Base-by-base conservation (phyloP, 2,888 invertebrate species). In the Drosophila formosana region DNA sequence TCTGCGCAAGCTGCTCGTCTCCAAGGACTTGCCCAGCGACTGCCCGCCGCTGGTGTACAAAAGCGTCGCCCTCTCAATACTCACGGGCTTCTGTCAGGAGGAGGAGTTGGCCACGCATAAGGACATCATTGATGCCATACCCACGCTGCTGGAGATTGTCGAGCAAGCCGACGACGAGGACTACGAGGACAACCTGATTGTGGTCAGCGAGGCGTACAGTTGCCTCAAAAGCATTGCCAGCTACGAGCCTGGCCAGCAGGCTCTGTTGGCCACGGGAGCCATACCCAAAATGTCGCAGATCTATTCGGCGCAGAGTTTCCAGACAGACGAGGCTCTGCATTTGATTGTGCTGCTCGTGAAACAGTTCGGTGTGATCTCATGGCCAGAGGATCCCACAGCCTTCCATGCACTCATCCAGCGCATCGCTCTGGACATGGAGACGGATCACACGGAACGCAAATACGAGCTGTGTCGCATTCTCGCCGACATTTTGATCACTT, bases 41-140 rank as follows among this genome's bases (percentile, higher is more conserved):
- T 98, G 98, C 89, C 97, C 97, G 3, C 96, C 97, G 0, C 94
- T 96, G 65, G 96, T 98, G 39, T 98, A 97, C 93, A 98, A 97
- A 93, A 97, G 97, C 8, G 96, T 98, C 47, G 98, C 98, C 0
- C 93, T 98, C 43, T 97, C 97, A 6, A 95, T 98, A 63, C 93
- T 98, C 39, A 96, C 97, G 0, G 96, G 96, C 64, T 97, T 98
- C 93, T 97, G 97, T 89, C 95, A 95, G 82, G 96, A 97, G 90
- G 94, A 96, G 78, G 96, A 96, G 89, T 92, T 98, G 69, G 96
- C 96, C 23, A 95, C 95, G 32, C 96, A 97, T 90, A 95, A 96
- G 32, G 97, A 97, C 87, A 96, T 97, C 95, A 94, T 97, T 53
- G 95, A 95, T 45, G 96, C 96, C 83, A 95, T 97, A 82, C 96